Conservation (phyloP, 53 echinoderm and acorn worm species). For the Holothuria leucospilota region DNA sequence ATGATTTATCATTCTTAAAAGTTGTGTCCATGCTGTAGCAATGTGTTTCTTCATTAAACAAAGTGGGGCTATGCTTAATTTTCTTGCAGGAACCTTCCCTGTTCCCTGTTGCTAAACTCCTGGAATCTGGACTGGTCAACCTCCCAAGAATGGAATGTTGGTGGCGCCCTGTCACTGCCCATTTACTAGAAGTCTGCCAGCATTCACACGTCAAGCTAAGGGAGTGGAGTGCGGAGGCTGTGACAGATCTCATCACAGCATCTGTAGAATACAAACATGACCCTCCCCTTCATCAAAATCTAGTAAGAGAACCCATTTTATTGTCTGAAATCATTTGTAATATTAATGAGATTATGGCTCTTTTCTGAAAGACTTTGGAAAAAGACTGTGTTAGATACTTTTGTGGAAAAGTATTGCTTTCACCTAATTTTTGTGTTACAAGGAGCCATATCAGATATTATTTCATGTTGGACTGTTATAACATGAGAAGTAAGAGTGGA, state of each 20-base stretch:
- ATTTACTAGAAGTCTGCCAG: slow-evolving; percentile 86
- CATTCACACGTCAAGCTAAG: slow-evolving; percentile 83
- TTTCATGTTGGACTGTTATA: too few species aligned
- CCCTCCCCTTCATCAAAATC: slow-evolving; percentile 87
- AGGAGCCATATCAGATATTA: too few species aligned
- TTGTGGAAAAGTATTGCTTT: too few species aligned
- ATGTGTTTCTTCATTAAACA: too few species aligned
- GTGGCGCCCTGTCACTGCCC: slow-evolving; percentile 94
- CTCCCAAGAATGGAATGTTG: slow-evolving; percentile 90
- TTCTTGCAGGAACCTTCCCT: slow-evolving; percentile 84
- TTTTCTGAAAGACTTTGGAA: neutral
- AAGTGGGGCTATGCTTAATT: too few species aligned
- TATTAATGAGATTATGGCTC: neutral
- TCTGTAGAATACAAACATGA: slow-evolving; percentile 82
- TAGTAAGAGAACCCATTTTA: slow-evolving; percentile 62
- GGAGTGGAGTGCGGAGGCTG: slow-evolving; percentile 94
- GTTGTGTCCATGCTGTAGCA: too few species aligned
- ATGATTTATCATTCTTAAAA: too few species aligned
- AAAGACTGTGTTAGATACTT: neutral
- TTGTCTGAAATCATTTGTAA: neutral
- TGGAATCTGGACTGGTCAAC: slow-evolving; percentile 95
- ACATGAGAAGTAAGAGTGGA: too few species aligned
- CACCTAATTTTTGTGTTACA: too few species aligned
- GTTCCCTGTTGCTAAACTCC: slow-evolving; percentile 93
- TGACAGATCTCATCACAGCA: slow-evolving; percentile 82